These are phyloP conservation scores for Poecilus cupreus DNA, from an alignment of 2,888 invertebrate genomes.

Conservation along the genomic window DNA sequence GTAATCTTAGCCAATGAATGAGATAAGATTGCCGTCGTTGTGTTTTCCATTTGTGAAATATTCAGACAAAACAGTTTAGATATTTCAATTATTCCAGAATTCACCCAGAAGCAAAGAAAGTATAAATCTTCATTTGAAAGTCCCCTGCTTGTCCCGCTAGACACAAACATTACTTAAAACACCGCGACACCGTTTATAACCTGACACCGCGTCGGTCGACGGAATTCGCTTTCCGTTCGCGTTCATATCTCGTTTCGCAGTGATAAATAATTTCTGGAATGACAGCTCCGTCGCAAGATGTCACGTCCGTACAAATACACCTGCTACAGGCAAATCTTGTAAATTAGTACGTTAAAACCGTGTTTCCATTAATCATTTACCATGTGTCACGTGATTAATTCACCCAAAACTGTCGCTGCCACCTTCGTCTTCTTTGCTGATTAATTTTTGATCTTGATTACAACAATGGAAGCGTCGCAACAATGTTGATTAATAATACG, in stretches of 20 bases:
- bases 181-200: constrained; percentile 23
- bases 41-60: neutral
- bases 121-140: constrained; percentile 14
- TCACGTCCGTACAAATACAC: constrained; percentile 47
- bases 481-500: neutral
- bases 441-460: constrained; percentile 51
- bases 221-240: neutral
- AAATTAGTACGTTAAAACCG: constrained; percentile 49
- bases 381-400: constrained; percentile 48
- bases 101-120: constrained; percentile 8
- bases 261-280: constrained; percentile 47
- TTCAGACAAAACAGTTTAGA: no score
- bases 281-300: constrained; percentile 44
- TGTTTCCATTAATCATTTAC: constrained; percentile 43
- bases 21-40: no score
- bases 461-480: neutral
- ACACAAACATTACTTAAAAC: constrained; percentile 13
- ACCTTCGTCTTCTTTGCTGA: constrained; percentile 34
- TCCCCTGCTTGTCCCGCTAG: neutral
- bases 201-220: neutral
- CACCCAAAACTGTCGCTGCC: constrained; percentile 9
- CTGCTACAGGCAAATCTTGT: constrained; percentile 53
- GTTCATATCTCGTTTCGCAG: neutral
- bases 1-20: no score
- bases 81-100: no score